A percentile compares a stretch with the other conserved stretches of the same genome.
These are phyloP conservation scores for Porites rus DNA, from an alignment of 92 coral and sea anemone species.

Conservation along the genomic window DNA sequence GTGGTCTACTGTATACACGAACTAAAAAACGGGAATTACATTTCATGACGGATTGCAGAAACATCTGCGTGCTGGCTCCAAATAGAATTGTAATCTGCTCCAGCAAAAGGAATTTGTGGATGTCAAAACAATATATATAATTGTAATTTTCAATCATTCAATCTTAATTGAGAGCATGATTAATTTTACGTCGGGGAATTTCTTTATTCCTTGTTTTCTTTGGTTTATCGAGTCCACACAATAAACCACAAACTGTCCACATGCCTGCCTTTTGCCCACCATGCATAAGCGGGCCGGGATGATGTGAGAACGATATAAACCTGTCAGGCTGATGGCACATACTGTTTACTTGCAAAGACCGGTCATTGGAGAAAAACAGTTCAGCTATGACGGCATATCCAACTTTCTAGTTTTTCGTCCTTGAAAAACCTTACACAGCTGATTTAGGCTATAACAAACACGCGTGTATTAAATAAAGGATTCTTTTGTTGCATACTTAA, in stretches of 20 bases:
- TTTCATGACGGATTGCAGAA: not conserved
- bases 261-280: not conserved
- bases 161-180: not conserved
- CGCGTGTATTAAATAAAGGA: not conserved
- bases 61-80: not conserved
- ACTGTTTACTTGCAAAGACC: not conserved
- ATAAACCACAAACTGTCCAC: conserved; percentile 14
- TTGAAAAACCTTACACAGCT: not conserved
- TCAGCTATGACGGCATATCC: not conserved
- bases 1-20: not conserved
- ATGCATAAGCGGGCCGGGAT: not conserved
- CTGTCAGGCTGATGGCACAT: not conserved
- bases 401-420: not conserved
- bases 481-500: conserved; percentile 25
- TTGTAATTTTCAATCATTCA: not conserved
- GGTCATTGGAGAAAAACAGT: not conserved
- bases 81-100: too few relatives aligned
- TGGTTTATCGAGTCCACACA: conserved; percentile 6
- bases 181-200: not conserved
- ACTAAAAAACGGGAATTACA: not conserved
- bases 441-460: not conserved
- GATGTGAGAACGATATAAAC: conserved; percentile 3
- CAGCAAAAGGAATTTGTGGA: not conserved
- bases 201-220: not conserved
- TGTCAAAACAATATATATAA: too few relatives aligned